A percentile compares a stretch with the other conserved stretches of the same genome.
Evolutionary conservation across 2,797 vertebrate genomes (phyloP).

Genomic region (Todus mexicanus): DNA sequence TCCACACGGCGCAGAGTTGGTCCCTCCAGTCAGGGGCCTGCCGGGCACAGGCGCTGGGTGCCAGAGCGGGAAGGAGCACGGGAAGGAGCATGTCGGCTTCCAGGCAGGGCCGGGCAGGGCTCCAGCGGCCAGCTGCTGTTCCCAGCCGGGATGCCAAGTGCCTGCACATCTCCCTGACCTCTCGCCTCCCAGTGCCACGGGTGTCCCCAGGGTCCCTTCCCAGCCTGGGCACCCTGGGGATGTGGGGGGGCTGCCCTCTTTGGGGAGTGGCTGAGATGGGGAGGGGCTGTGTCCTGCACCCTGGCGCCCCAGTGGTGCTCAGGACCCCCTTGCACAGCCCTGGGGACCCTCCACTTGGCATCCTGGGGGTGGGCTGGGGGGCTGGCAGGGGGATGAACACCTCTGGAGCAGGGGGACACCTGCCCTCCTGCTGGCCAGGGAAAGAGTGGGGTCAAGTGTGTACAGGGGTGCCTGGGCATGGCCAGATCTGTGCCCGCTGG

Average conservation of each 20-base stretch:
- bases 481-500: background rate
- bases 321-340: background rate
- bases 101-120: background rate
- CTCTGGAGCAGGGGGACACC: background rate
- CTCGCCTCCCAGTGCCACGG: accelerated
- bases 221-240: background rate
- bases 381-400: background rate
- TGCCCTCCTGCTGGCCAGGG: background rate
- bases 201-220: background rate
- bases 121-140: background rate
- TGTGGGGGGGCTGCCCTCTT: accelerated
- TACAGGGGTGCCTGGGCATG: background rate
- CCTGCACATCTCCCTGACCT: background rate
- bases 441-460: background rate
- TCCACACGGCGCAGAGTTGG: background rate
- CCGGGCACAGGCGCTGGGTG: background rate
- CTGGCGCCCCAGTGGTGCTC: no score
- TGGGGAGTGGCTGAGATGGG: background rate
- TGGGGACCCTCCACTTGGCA: background rate
- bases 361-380: background rate
- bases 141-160: background rate
- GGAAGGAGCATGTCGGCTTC: background rate
- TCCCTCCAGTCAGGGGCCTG: background rate
- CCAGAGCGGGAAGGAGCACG: background rate
- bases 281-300: background rate